phyloP scores from a whole-genome alignment of 2,888 invertebrate species.

The Mechanitis mazaeus region DNA sequence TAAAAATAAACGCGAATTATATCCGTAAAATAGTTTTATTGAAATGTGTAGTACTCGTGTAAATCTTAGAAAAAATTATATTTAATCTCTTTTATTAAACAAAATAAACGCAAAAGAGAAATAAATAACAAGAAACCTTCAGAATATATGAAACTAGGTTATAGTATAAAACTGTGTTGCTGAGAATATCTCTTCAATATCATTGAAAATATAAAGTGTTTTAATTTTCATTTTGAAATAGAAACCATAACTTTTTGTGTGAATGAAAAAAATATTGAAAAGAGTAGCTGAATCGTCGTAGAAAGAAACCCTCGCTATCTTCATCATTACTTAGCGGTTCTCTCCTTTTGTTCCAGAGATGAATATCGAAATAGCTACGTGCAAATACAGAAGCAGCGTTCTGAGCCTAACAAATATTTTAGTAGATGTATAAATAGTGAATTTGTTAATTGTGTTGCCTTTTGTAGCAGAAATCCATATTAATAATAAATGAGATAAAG shows the following conservation, averaged over 20 bases:
- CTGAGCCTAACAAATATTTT: slow-evolving; percentile 1
- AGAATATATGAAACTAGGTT: too few species aligned
- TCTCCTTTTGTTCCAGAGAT: slow-evolving; percentile 23
- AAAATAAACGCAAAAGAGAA: too few species aligned
- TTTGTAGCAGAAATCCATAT: neutral
- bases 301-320: slow-evolving; percentile 16
- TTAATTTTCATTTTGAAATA: too few species aligned
- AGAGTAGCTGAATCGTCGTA: slow-evolving; percentile 25
- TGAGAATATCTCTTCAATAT: too few species aligned
- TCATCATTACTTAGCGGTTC: slow-evolving; percentile 30
- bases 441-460: neutral
- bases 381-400: neutral
- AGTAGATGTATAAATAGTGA: slow-evolving; percentile 6
- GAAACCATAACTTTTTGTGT: slow-evolving; percentile 5
- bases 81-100: too few species aligned
- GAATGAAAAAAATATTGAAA: slow-evolving; percentile 23
- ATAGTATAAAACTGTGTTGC: too few species aligned
- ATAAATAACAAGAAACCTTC: too few species aligned
- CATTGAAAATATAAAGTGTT: too few species aligned
- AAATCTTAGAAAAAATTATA: too few species aligned
- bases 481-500: neutral
- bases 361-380: slow-evolving; percentile 21
- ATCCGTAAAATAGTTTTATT: too few species aligned
- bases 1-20: too few species aligned
- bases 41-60: too few species aligned